These are phyloP conservation scores for Sycophaga agraensis DNA, from an alignment of 1,140 invertebrate genomes.

Conservation along the genomic window DNA sequence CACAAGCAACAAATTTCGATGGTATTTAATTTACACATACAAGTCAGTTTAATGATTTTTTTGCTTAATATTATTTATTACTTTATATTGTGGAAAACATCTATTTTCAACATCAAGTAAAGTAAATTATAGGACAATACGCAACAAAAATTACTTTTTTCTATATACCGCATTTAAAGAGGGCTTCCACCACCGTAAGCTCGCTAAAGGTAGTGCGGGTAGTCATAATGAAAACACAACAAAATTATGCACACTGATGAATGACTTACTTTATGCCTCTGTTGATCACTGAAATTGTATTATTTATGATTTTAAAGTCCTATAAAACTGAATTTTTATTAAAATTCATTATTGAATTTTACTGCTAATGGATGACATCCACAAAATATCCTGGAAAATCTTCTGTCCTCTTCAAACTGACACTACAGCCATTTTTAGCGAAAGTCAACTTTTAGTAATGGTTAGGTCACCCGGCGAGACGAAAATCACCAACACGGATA, in stretches of 20 bases:
- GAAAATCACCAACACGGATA: no score
- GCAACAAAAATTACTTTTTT: no score
- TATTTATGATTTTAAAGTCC: not conserved
- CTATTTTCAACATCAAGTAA: not conserved
- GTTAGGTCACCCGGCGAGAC: conserved; percentile 12
- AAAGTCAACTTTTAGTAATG: conserved; percentile 3
- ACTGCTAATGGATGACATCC: not conserved
- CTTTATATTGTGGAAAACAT: not conserved
- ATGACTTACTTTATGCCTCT: not conserved
- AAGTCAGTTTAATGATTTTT: conserved; percentile 1
- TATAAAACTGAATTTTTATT: not conserved
- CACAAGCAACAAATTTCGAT: conserved; percentile 13
- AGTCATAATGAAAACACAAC: conserved; percentile 19
- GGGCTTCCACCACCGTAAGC: not conserved
- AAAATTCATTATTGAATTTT: not conserved
- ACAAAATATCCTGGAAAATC: conserved; percentile 1
- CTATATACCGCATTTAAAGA: not conserved
- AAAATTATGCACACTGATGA: not conserved
- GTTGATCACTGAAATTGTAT: not conserved
- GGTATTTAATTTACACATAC: conserved; percentile 14
- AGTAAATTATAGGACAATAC: not conserved
- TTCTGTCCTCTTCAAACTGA: conserved; percentile 17
- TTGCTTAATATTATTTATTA: not conserved
- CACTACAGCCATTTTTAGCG: conserved; percentile 24
- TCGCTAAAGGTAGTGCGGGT: conserved; percentile 22